Percentiles rank a stretch among this genome's conserved stretches.
phyloP scores from a whole-genome alignment of 2,888 invertebrate species.

The Eilema caniola region DNA sequence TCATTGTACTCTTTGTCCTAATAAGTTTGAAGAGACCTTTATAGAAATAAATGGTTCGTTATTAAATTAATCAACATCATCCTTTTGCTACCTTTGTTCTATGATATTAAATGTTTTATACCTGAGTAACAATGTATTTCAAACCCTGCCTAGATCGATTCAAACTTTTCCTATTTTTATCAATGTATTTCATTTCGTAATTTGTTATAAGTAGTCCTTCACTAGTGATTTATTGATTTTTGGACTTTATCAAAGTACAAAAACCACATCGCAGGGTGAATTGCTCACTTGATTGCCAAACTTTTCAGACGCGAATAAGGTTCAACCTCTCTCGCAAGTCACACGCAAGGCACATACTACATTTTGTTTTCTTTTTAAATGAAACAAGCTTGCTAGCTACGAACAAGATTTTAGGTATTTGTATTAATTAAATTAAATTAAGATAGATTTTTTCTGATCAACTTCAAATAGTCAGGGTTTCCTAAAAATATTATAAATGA shows the following conservation, averaged over 20 bases:
- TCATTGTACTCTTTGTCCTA: slow-evolving; percentile 22
- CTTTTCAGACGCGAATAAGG: too few species aligned
- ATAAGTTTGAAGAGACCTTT: slow-evolving; percentile 19
- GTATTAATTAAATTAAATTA: too few species aligned
- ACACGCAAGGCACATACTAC: too few species aligned
- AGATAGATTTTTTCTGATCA: too few species aligned
- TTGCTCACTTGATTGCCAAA: not conserved
- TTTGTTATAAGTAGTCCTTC: not conserved
- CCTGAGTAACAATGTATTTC: not conserved
- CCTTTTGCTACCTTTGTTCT: not conserved
- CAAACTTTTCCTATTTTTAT: too few species aligned
- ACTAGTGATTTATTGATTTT: not conserved
- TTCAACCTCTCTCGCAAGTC: too few species aligned
- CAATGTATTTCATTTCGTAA: not conserved
- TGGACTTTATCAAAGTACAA: not conserved
- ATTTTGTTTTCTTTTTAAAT: too few species aligned
- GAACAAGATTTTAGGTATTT: too few species aligned
- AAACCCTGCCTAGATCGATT: too few species aligned
- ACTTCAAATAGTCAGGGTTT: too few species aligned
- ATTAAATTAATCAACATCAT: slow-evolving; percentile 13
- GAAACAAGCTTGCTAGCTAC: too few species aligned
- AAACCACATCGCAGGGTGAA: not conserved
- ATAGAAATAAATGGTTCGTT: slow-evolving; percentile 13
- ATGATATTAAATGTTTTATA: not conserved
- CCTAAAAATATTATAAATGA: too few species aligned